Evolutionary conservation across 2,797 vertebrate genomes (phyloP).

Genomic region (Cynopterus sphinx): DNA sequence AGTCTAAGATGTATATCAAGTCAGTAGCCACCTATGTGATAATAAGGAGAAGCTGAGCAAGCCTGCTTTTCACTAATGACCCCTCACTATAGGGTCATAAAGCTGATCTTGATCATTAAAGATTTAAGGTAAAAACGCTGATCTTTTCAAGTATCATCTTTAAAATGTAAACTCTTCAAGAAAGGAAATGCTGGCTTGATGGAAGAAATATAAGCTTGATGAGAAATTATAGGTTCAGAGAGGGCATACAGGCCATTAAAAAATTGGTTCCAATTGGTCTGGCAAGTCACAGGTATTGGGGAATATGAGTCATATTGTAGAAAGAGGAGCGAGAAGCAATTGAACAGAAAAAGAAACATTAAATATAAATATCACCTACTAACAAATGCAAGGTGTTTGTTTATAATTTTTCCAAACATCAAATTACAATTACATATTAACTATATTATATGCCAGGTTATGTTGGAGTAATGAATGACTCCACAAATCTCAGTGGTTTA

Average conservation of each 20-base stretch:
- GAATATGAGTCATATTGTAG: neutral
- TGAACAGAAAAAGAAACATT: neutral
- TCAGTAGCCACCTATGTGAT: neutral
- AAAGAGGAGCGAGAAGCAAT: neutral
- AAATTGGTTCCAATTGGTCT: neutral
- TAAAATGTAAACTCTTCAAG: neutral
- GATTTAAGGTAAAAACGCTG: slow-evolving; percentile 1
- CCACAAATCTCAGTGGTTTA: neutral
- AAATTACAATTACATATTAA: neutral
- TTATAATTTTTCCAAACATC: neutral
- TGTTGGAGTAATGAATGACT: neutral
- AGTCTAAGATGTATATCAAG: neutral
- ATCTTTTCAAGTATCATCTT: neutral
- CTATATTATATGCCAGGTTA: neutral
- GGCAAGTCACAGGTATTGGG: neutral
- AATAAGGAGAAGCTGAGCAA: neutral
- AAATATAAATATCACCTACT: neutral
- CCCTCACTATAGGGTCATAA: neutral
- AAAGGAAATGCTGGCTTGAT: neutral
- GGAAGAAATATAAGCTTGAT: neutral
- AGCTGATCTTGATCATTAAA: neutral
- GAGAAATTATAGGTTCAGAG: neutral
- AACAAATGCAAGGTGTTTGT: neutral
- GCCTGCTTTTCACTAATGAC: neutral
- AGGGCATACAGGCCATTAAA: neutral